These are phyloP conservation scores for Branchipolynoe longqiensis DNA, from an alignment of 2,888 invertebrate genomes.

Conservation along the genomic window DNA sequence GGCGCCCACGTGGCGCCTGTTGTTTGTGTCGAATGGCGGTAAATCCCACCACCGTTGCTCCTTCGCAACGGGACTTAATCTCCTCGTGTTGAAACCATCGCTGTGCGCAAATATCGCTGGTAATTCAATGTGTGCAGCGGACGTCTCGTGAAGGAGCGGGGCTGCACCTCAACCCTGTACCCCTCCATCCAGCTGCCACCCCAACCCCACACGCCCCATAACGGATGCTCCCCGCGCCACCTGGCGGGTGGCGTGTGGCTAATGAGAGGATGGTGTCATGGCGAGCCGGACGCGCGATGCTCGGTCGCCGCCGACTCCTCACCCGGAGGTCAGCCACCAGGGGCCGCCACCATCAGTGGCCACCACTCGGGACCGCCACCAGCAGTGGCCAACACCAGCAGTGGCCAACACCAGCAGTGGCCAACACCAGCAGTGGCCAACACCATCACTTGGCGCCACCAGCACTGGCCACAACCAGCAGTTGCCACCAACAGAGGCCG, in stretches of 20 bases:
- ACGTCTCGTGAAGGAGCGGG: no score
- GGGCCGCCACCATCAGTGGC: slow-evolving; percentile 23
- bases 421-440: no score
- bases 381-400: neutral
- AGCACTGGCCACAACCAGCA: neutral
- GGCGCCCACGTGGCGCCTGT: slow-evolving; percentile 16
- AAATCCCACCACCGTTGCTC: neutral
- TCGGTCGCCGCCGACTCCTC: slow-evolving; percentile 46
- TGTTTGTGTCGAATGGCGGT: neutral
- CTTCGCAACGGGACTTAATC: neutral
- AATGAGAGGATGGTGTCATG: slow-evolving; percentile 33
- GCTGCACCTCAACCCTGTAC: neutral
- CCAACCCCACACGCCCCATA: neutral
- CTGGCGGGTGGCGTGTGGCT: slow-evolving; percentile 41
- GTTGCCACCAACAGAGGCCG: neutral
- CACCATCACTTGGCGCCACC: neutral
- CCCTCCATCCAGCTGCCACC: neutral
- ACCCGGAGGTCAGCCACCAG: slow-evolving; percentile 49
- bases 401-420: neutral
- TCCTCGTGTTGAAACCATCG: neutral
- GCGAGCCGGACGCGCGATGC: slow-evolving; percentile 7
- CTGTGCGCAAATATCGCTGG: neutral
- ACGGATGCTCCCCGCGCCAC: slow-evolving; percentile 21
- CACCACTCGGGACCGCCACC: neutral
- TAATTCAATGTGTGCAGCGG: neutral